phyloP scores from a whole-genome alignment of 2,888 invertebrate species.

The Mallateleia sp. region DNA sequence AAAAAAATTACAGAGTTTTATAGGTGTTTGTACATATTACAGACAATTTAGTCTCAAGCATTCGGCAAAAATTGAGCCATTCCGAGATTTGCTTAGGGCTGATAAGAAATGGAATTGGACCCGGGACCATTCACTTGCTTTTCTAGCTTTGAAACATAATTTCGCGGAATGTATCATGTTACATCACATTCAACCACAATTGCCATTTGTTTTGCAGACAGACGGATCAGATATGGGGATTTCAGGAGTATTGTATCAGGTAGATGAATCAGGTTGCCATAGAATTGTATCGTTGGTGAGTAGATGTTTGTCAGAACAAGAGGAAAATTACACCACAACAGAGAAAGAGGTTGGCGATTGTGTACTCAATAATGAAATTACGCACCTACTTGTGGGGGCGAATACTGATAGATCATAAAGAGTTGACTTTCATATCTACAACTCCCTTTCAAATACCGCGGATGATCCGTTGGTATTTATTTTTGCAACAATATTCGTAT shows the following conservation, averaged over 20 bases:
- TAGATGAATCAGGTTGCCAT: constrained; percentile 27
- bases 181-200: constrained; percentile 46
- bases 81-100: constrained; percentile 55
- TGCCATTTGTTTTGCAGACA: constrained; percentile 73
- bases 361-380: constrained; percentile 80
- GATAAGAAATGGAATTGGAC: constrained; percentile 71
- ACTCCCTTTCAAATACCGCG: constrained; percentile 19
- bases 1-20: constrained; percentile 79
- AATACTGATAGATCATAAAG: constrained; percentile 22
- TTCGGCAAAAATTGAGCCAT: constrained; percentile 53
- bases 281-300: constrained; percentile 78
- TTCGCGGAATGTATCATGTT: constrained; percentile 66
- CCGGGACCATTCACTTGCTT: constrained; percentile 58
- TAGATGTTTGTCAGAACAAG: constrained; percentile 69
- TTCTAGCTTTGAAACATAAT: constrained; percentile 66
- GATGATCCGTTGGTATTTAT: constrained; percentile 1
- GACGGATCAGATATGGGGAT: constrained; percentile 76
- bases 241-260: constrained; percentile 73
- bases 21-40: constrained; percentile 67
- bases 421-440: neutral
- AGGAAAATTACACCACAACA: constrained; percentile 76
- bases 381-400: constrained; percentile 57
- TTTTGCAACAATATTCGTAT: too few species aligned
- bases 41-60: constrained; percentile 58
- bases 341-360: constrained; percentile 81